A percentile compares a stretch with the other conserved stretches of the same genome.
Conservation (phyloP, 64 coral and sea anemone species). For the Astreopora myriophthalma region DNA sequence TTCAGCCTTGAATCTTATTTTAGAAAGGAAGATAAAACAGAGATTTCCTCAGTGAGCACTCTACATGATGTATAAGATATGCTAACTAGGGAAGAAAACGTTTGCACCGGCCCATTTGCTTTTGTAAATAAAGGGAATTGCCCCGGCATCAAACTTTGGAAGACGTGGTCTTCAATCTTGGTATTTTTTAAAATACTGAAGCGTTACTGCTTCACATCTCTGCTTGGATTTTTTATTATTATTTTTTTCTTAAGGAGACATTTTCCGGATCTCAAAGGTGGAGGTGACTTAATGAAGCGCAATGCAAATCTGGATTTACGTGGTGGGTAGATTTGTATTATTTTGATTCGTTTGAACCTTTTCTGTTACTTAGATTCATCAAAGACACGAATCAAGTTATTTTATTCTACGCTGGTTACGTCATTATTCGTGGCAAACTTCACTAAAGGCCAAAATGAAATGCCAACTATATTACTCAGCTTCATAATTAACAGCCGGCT, state of each 20-base stretch:
- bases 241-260: not conserved
- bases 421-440: no score
- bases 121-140: slow-evolving; percentile 1
- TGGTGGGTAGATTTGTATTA: not conserved
- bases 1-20: no score
- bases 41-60: not conserved
- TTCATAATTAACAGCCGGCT: no score
- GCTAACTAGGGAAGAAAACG: not conserved
- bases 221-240: not conserved
- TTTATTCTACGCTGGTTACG: no score
- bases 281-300: not conserved
- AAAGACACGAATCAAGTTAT: no score
- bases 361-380: no score
- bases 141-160: no score
- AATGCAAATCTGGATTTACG: slow-evolving; percentile 53
- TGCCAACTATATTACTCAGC: no score
- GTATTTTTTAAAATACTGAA: not conserved
- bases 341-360: not conserved
- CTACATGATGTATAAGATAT: not conserved
- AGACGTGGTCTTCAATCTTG: not conserved
- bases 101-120: not conserved
- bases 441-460: no score
- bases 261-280: not conserved
- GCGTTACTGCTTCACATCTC: not conserved
- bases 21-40: not conserved